Conservation (phyloP, 2,797 vertebrate genomes). For the Lepus townsendii region DNA sequence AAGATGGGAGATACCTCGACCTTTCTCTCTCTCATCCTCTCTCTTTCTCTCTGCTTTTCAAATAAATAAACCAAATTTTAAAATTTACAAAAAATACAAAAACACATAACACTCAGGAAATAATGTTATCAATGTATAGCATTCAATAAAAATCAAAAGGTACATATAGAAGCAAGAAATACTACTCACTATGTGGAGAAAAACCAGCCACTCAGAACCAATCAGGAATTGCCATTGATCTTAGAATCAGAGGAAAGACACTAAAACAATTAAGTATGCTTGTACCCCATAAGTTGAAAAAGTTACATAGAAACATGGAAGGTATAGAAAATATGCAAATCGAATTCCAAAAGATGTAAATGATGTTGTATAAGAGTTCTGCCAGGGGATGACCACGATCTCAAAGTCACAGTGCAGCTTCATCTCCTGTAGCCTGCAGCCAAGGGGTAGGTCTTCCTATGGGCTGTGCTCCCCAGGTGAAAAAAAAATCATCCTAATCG, state of each 20-base stretch:
- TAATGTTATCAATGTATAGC: neutral
- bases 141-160: neutral
- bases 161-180: neutral
- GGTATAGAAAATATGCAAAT: neutral
- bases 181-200: neutral
- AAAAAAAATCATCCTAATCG: neutral
- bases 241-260: constrained; percentile 15
- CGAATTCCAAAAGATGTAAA: neutral
- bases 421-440: too few relatives aligned
- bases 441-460: too few relatives aligned
- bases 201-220: neutral
- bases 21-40: too few relatives aligned
- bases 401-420: too few relatives aligned
- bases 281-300: neutral
- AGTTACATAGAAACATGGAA: neutral
- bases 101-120: neutral
- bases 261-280: neutral
- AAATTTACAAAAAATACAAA: neutral
- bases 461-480: too few relatives aligned
- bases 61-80: too few relatives aligned
- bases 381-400: too few relatives aligned
- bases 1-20: too few relatives aligned
- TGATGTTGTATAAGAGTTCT: neutral
- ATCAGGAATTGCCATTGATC: neutral
- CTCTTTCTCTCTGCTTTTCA: too few relatives aligned